Conservation (phyloP, 2,888 invertebrate species). For the Diplazon laetatorius region DNA sequence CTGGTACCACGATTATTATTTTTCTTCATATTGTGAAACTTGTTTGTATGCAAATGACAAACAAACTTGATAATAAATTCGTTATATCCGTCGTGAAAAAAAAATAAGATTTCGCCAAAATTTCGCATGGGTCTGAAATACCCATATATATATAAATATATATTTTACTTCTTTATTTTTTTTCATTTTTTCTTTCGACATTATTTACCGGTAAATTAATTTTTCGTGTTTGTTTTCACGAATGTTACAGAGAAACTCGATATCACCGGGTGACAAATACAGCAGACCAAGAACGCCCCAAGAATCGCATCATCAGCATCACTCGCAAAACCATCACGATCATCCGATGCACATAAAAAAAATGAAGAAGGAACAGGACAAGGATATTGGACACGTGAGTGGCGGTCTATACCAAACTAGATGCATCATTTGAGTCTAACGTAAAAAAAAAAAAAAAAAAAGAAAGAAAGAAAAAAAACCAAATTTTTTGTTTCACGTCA, state of each 20-base stretch:
- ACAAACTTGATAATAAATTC: slow-evolving; percentile 36
- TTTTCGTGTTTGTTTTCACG: slow-evolving; percentile 68
- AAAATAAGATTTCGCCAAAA: too few species aligned
- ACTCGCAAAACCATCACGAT: slow-evolving; percentile 82
- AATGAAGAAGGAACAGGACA: slow-evolving; percentile 91
- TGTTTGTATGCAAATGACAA: slow-evolving; percentile 1
- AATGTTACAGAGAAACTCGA: slow-evolving; percentile 90
- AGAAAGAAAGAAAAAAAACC: too few species aligned
- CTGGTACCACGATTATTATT: slow-evolving; percentile 5
- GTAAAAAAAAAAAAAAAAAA: slow-evolving; percentile 1
- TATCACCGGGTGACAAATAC: slow-evolving; percentile 94
- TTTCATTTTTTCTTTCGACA: slow-evolving; percentile 45
- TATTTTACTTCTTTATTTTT: slow-evolving; percentile 80
- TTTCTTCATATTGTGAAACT: slow-evolving; percentile 12
- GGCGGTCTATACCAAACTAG: slow-evolving; percentile 19
- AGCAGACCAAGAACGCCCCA: slow-evolving; percentile 89
- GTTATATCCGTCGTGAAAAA: slow-evolving; percentile 18
- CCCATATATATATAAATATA: too few species aligned
- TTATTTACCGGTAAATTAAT: slow-evolving; percentile 66
- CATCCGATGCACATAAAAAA: slow-evolving; percentile 84
- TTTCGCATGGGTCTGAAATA: too few species aligned
- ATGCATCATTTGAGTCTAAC: slow-evolving; percentile 7
- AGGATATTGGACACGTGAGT: slow-evolving; percentile 91
- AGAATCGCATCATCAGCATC: slow-evolving; percentile 86
- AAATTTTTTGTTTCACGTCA: slow-evolving; percentile 1